Percentiles rank a stretch among this genome's conserved stretches.
Conservation (phyloP, 1,140 invertebrate genomes). For the Bursaphelenchus mucronatus region DNA sequence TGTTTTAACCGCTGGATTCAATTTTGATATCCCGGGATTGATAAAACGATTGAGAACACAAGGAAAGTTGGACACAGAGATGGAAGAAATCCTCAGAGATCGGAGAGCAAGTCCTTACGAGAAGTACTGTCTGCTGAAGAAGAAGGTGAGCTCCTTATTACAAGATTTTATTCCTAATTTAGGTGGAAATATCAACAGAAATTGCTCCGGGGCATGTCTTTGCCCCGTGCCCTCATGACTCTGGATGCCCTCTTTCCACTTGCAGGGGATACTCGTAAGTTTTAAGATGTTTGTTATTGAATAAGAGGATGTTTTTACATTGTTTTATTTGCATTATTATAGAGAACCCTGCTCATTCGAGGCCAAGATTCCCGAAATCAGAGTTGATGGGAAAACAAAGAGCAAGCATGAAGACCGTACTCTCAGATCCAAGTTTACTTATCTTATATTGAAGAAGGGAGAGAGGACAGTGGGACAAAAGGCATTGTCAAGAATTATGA, state of each 20-base stretch:
- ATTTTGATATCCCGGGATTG: conserved; percentile 28
- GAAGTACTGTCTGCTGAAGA: conserved; percentile 39
- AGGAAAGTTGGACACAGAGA: conserved; percentile 31
- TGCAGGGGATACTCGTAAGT: conserved; percentile 26
- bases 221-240: conserved; percentile 46
- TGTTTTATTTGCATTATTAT: neutral
- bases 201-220: conserved; percentile 42
- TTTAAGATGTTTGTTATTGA: conserved; percentile 20
- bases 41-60: conserved; percentile 26
- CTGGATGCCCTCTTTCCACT: conserved; percentile 33
- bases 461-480: conserved; percentile 19
- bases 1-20: conserved; percentile 35
- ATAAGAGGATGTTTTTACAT: conserved; percentile 15
- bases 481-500: conserved; percentile 8
- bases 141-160: conserved; percentile 32
- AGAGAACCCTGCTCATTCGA: conserved; percentile 31
- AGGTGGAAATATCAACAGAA: conserved; percentile 34
- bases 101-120: conserved; percentile 37
- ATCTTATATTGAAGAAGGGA: conserved; percentile 45
- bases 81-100: conserved; percentile 32
- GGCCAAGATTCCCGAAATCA: conserved; percentile 32
- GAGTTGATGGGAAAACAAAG: conserved; percentile 36
- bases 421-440: conserved; percentile 29
- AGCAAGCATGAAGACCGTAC: conserved; percentile 33
- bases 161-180: conserved; percentile 10